Conservation (phyloP, 1,140 invertebrate genomes). For the Drosophila baimaii region DNA sequence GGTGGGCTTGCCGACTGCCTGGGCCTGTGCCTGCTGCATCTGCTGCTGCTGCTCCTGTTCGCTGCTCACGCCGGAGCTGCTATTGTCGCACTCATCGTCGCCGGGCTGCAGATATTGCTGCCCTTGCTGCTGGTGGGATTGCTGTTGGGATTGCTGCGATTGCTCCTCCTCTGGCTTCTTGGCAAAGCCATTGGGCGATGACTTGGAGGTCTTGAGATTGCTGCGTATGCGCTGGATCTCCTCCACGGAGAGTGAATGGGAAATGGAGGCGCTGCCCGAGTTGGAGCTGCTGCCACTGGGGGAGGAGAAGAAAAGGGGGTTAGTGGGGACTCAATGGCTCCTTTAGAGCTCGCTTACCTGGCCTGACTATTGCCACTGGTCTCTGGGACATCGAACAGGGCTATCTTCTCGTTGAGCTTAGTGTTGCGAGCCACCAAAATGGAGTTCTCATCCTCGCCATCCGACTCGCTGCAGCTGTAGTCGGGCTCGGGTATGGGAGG, state of each 20-base stretch:
- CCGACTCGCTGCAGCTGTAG: conserved; percentile 93
- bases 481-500: conserved; percentile 95
- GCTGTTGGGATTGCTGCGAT: conserved; percentile 26
- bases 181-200: conserved; percentile 91
- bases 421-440: conserved; percentile 81
- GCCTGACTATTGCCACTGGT: conserved; percentile 89
- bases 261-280: conserved; percentile 88
- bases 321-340: not conserved
- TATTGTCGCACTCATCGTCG: conserved; percentile 93
- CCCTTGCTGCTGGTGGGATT: conserved; percentile 20
- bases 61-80: conserved; percentile 93
- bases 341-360: conserved; percentile 84
- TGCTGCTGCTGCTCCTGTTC: conserved; percentile 88
- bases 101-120: conserved; percentile 51
- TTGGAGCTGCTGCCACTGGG: conserved; percentile 86
- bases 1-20: conserved; percentile 74
- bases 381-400: conserved; percentile 84
- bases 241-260: conserved; percentile 93
- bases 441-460: conserved; percentile 86
- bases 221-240: conserved; percentile 94
- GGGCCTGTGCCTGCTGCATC: conserved; percentile 62
- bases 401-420: conserved; percentile 82
- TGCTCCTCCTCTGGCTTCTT: conserved; percentile 85
- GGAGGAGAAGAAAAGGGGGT: not conserved
- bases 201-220: conserved; percentile 92